These are phyloP conservation scores for Odobenus rosmarus DNA, from an alignment of 2,113 vertebrate species.

Conservation along the genomic window DNA sequence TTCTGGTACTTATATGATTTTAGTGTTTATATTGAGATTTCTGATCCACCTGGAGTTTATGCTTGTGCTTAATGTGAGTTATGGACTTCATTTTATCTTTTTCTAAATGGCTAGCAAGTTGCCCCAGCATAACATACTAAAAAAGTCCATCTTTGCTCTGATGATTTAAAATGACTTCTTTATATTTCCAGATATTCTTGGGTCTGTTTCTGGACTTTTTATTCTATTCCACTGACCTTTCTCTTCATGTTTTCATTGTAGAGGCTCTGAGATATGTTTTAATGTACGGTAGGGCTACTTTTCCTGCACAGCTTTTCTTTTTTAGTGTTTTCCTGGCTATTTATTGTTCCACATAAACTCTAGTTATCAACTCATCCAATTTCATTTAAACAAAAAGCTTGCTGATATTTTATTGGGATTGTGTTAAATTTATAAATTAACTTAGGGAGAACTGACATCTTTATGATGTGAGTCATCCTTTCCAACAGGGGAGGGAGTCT, in stretches of 20 bases:
- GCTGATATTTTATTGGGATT: not conserved
- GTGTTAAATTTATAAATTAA: not conserved
- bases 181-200: not conserved
- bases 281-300: not conserved
- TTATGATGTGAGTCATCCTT: not conserved
- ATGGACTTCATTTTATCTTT: slow-evolving; percentile 15
- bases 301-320: not conserved
- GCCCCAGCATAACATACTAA: not conserved
- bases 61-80: not conserved
- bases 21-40: not conserved
- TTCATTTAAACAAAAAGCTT: not conserved
- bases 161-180: not conserved
- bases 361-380: not conserved
- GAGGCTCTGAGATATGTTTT: not conserved
- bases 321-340: not conserved
- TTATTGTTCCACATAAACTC: not conserved
- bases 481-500: not conserved
- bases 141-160: slow-evolving; percentile 27
- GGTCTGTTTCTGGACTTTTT: slow-evolving; percentile 20
- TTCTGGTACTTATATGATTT: not conserved
- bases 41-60: slow-evolving; percentile 30
- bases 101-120: not conserved
- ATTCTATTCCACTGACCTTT: not conserved
- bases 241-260: not conserved
- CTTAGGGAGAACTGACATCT: not conserved